These are phyloP conservation scores for Cotesia congregata DNA, from an alignment of 2,888 invertebrate species.

Conservation along the genomic window DNA sequence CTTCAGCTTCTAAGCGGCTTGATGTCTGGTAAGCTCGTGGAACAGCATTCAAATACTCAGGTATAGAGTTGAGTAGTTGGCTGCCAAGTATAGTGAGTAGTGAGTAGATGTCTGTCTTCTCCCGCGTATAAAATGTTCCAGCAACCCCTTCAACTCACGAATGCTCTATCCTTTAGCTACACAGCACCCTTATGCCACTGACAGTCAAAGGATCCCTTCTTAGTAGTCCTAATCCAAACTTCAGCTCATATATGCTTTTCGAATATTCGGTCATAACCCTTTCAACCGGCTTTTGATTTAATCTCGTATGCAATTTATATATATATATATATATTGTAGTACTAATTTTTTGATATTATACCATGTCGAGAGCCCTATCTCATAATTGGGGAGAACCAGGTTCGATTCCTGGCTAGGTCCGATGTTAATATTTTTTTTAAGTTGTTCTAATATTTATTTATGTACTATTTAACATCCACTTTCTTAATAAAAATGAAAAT, in stretches of 20 bases:
- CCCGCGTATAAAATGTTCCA: not conserved
- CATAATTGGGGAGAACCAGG: no score
- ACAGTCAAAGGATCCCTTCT: slow-evolving; percentile 33
- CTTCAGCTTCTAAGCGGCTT: slow-evolving; percentile 55
- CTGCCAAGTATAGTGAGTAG: not conserved
- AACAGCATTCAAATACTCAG: slow-evolving; percentile 6
- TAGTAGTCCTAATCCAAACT: slow-evolving; percentile 59
- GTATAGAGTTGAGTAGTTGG: not conserved
- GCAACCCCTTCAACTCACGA: slow-evolving; percentile 3
- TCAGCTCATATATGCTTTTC: slow-evolving; percentile 59
- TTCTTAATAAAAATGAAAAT: no score
- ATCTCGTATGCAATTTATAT: not conserved
- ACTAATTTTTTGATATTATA: no score
- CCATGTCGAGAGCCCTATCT: no score
- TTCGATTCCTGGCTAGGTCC: no score
- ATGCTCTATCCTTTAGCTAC: not conserved
- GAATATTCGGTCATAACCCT: slow-evolving; percentile 45
- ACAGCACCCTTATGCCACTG: not conserved
- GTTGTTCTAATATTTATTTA: no score
- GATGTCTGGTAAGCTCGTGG: slow-evolving; percentile 44
- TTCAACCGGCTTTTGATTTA: not conserved
- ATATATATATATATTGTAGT: not conserved
- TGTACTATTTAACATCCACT: no score
- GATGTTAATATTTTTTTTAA: no score
- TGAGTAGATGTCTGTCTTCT: not conserved